Conservation (phyloP, 2,113 vertebrate genomes). For the Loxodonta africana region DNA sequence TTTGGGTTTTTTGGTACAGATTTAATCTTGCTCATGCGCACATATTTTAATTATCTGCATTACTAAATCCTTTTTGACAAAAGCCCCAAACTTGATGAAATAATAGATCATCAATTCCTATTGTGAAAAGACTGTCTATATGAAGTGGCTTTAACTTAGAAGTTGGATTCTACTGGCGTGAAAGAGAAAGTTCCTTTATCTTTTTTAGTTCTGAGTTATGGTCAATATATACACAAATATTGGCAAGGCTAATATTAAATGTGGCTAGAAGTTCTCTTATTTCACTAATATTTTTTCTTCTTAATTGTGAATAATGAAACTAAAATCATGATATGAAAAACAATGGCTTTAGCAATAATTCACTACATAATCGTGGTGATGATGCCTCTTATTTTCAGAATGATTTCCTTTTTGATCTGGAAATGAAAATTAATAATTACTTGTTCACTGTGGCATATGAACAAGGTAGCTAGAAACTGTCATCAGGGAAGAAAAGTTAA, state of each 20-base stretch:
- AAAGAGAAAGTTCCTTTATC: conserved; percentile 70
- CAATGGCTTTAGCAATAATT: conserved; percentile 43
- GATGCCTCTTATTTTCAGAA: conserved; percentile 29
- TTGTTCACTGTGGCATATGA: neutral
- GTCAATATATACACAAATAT: conserved; percentile 59
- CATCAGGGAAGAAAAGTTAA: neutral
- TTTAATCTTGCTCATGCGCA: conserved; percentile 83
- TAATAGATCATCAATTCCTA: conserved; percentile 86
- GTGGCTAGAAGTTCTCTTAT: conserved; percentile 60
- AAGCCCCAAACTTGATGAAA: conserved; percentile 81
- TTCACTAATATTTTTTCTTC: conserved; percentile 56
- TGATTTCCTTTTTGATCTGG: conserved; percentile 49
- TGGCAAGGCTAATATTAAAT: conserved; percentile 60
- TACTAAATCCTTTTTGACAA: conserved; percentile 86
- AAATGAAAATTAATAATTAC: conserved; percentile 62
- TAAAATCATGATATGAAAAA: conserved; percentile 36
- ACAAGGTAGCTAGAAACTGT: neutral
- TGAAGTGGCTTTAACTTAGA: conserved; percentile 85
- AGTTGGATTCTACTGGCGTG: conserved; percentile 64
- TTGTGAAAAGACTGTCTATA: conserved; percentile 77
- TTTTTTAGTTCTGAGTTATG: conserved; percentile 72
- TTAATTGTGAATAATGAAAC: conserved; percentile 71
- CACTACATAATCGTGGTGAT: neutral
- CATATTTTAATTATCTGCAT: conserved; percentile 86
- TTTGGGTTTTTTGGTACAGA: conserved; percentile 46